These are phyloP conservation scores for Hypsibius dujardini DNA, from an alignment of 1,140 invertebrate species.

Conservation along the genomic window DNA sequence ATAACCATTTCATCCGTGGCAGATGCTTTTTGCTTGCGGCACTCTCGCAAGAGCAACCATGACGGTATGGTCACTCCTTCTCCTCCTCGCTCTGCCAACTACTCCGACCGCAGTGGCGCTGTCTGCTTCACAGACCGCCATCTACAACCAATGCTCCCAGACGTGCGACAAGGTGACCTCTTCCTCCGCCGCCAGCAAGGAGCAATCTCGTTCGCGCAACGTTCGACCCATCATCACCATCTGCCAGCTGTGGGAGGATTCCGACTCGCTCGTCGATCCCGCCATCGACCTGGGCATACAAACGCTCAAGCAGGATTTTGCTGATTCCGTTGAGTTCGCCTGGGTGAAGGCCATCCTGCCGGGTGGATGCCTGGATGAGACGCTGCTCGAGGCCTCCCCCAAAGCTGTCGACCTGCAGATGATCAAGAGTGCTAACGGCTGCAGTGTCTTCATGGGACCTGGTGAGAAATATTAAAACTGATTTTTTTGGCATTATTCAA, in stretches of 20 bases:
- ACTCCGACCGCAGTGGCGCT: no score
- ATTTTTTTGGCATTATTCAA: not conserved
- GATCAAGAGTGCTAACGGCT: not conserved
- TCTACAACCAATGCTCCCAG: no score
- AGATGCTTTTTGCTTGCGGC: no score
- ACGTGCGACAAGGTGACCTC: no score
- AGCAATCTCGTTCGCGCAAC: no score
- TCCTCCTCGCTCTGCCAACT: no score
- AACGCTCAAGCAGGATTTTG: not conserved
- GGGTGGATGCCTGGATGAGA: not conserved
- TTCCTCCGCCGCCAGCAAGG: no score
- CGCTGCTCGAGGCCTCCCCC: not conserved
- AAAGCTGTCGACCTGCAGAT: not conserved
- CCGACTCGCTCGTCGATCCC: not conserved
- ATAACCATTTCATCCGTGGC: no score
- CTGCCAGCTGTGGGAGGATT: not conserved
- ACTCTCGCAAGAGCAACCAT: no score
- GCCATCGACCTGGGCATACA: slow-evolving; percentile 7
- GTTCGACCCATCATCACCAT: not conserved
- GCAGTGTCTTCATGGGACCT: slow-evolving; percentile 13
- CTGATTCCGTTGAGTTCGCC: not conserved
- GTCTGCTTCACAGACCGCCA: no score
- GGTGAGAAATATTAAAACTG: not conserved
- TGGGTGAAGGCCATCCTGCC: slow-evolving; percentile 12
- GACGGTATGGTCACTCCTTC: no score